These are phyloP conservation scores for Glyphotaelius pellucidus DNA, from an alignment of 2,888 invertebrate genomes.

Conservation along the genomic window DNA sequence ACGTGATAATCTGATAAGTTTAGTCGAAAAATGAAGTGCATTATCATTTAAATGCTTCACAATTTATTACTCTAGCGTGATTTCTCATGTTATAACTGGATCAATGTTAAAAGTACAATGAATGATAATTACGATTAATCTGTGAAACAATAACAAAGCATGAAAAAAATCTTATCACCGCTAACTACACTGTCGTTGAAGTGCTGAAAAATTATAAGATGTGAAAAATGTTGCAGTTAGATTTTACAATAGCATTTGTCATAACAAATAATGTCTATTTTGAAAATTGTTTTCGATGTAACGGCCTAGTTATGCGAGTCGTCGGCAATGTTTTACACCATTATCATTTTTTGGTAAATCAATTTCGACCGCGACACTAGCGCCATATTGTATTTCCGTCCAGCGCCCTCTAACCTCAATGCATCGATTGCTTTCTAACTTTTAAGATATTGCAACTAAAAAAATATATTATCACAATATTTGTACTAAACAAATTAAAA, in stretches of 20 bases:
- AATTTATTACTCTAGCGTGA: background rate
- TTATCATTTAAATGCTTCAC: background rate
- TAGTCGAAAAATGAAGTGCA: background rate
- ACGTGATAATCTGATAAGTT: background rate
- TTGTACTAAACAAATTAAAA: background rate
- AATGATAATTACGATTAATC: background rate
- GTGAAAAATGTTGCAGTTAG: background rate
- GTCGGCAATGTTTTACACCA: background rate
- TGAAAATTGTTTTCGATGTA: background rate
- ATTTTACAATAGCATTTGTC: background rate
- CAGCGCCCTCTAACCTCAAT: constrained; percentile 39
- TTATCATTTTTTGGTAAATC: constrained; percentile 18
- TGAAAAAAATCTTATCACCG: background rate
- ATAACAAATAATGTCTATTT: background rate
- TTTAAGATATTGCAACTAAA: background rate
- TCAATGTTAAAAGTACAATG: background rate
- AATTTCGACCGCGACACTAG: constrained; percentile 24
- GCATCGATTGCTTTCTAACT: constrained; percentile 2
- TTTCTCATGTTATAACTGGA: background rate
- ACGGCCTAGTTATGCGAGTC: background rate
- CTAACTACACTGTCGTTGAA: background rate
- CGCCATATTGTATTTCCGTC: constrained; percentile 36
- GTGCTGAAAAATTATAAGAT: background rate
- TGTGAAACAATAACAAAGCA: background rate
- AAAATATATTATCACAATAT: background rate